Evolutionary conservation across 2,888 invertebrate species (phyloP).

Genomic region (Ptilodon capucinus): DNA sequence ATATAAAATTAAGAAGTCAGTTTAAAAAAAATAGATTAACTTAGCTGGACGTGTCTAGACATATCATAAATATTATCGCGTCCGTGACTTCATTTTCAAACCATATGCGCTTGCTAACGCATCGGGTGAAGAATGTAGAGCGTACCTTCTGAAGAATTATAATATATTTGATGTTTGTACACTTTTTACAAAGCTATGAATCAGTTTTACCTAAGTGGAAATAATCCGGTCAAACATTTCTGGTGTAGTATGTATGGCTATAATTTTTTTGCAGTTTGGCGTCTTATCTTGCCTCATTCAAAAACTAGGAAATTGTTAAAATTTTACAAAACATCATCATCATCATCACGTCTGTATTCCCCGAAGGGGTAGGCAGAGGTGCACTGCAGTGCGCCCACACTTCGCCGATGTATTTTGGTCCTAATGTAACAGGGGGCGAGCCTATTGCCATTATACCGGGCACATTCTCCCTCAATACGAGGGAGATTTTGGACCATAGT

Average conservation of each 20-base stretch:
- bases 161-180: constrained; percentile 16
- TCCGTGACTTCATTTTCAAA: constrained; percentile 45
- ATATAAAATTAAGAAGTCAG: not conserved
- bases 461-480: too few relatives aligned
- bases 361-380: too few relatives aligned
- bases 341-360: too few relatives aligned
- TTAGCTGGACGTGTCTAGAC: constrained; percentile 25
- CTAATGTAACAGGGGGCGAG: too few relatives aligned
- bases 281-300: too few relatives aligned
- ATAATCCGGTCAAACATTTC: not conserved
- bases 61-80: constrained; percentile 38
- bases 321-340: not conserved
- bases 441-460: too few relatives aligned
- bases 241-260: too few relatives aligned
- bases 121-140: constrained; percentile 18
- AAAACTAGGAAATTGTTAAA: not conserved
- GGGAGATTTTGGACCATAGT: too few relatives aligned
- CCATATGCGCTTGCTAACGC: constrained; percentile 38
- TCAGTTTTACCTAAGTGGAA: constrained; percentile 1
- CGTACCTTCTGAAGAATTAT: constrained; percentile 9
- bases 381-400: too few relatives aligned
- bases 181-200: constrained; percentile 15
- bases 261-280: too few relatives aligned
- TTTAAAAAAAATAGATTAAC: constrained; percentile 12
- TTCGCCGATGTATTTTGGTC: too few relatives aligned